phyloP scores from a whole-genome alignment of 2,797 vertebrate genomes.

The Todus mexicanus region DNA sequence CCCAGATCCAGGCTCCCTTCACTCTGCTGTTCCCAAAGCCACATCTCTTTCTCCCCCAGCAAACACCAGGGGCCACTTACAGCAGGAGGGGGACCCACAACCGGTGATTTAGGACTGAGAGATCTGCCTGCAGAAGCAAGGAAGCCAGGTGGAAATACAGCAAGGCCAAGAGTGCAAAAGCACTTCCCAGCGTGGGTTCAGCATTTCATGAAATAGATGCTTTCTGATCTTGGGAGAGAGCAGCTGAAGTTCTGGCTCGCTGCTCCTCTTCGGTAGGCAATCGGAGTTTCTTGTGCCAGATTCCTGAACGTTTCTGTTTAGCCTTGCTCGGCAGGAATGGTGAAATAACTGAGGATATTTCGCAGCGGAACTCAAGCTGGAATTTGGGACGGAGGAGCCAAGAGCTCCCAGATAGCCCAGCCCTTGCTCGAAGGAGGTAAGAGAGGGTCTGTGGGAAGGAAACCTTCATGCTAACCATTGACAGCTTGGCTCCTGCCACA shows the following conservation, averaged over 20 bases:
- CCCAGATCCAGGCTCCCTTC: neutral
- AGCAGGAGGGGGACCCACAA: accelerated
- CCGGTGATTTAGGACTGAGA: neutral
- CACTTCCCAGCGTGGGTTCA: neutral
- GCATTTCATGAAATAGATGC: neutral
- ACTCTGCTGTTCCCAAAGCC: neutral
- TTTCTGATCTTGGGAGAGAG: conserved; percentile 3
- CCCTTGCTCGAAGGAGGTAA: neutral
- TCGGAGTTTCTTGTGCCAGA: neutral
- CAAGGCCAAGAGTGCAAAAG: neutral
- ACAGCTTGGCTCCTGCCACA: neutral
- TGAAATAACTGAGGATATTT: conserved; percentile 5
- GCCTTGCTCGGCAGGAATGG: conserved; percentile 24
- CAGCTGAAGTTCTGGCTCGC: conserved; percentile 37
- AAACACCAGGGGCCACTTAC: neutral
- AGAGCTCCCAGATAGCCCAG: conserved; percentile 19
- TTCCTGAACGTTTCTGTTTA: neutral
- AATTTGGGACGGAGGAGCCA: neutral
- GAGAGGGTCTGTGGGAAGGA: conserved; percentile 8
- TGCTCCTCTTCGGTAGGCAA: neutral
- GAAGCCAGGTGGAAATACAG: neutral
- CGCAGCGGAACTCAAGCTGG: neutral
- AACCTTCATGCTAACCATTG: neutral
- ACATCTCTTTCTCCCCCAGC: neutral
- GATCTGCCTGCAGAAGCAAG: neutral